These are phyloP conservation scores for Tympanoctomys barrerae DNA, from an alignment of 2,797 vertebrate genomes.

Conservation along the genomic window DNA sequence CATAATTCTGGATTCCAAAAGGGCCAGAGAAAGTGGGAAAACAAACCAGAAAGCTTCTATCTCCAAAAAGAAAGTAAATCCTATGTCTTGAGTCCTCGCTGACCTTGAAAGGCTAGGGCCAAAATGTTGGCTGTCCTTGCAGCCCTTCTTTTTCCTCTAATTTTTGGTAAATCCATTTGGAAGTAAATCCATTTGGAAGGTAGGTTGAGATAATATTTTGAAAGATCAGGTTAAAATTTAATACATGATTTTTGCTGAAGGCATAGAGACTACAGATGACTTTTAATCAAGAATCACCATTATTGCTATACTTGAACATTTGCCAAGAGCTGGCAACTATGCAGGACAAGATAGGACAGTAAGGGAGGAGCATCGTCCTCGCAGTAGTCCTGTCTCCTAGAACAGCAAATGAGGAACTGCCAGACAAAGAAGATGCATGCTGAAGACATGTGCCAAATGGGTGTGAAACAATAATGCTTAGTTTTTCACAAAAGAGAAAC, in stretches of 20 bases:
- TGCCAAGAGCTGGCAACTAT: background rate
- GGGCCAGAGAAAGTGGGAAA: background rate
- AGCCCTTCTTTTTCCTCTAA: too few species aligned
- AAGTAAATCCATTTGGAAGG: background rate
- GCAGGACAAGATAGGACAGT: background rate
- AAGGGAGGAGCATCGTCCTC: background rate
- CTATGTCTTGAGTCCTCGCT: too few species aligned
- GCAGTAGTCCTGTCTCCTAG: background rate
- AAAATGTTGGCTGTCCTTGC: too few species aligned
- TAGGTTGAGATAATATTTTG: background rate
- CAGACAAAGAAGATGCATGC: background rate
- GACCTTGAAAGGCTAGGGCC: too few species aligned
- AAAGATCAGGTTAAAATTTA: background rate
- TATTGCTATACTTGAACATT: background rate
- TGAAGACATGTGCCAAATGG: background rate
- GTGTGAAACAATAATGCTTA: background rate
- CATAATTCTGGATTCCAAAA: background rate
- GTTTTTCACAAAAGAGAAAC: constrained; percentile 43
- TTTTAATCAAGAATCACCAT: background rate
- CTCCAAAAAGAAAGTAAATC: background rate
- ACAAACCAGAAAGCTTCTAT: background rate
- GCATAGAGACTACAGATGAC: background rate
- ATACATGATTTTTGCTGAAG: background rate
- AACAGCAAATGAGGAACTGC: background rate
- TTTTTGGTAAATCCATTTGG: too few species aligned